phyloP scores from a whole-genome alignment of 2,888 invertebrate species.

The Tipula confusa region DNA sequence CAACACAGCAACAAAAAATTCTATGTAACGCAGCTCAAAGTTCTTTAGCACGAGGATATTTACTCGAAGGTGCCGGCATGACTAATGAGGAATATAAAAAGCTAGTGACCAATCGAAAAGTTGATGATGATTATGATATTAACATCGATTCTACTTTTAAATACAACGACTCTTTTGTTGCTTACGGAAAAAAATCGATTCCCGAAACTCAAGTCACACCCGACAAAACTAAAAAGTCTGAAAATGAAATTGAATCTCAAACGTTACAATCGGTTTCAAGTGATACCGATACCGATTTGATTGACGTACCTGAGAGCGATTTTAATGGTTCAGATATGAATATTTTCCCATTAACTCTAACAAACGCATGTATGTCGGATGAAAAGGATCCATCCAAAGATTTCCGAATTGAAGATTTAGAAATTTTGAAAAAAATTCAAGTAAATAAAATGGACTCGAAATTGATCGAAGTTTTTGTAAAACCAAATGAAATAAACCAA shows the following conservation, averaged over 20 bases:
- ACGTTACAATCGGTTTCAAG: conserved; percentile 30
- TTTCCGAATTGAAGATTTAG: conserved; percentile 27
- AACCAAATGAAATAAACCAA: conserved; percentile 51
- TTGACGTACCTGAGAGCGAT: conserved; percentile 42
- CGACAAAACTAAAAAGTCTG: neutral
- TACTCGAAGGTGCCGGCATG: conserved; percentile 71
- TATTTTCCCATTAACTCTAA: neutral
- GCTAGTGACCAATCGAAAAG: conserved; percentile 49
- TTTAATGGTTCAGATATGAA: conserved; percentile 35
- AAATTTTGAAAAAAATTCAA: neutral
- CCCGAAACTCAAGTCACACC: conserved; percentile 26
- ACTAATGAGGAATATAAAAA: conserved; percentile 64
- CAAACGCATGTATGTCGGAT: neutral
- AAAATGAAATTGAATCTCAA: neutral
- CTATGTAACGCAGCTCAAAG: conserved; percentile 44
- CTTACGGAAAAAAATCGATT: neutral
- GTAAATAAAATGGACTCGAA: conserved; percentile 33
- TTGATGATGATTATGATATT: conserved; percentile 35
- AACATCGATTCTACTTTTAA: conserved; percentile 13
- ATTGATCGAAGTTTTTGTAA: conserved; percentile 49
- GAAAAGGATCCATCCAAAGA: neutral
- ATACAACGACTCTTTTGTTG: conserved; percentile 31
- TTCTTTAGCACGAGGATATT: conserved; percentile 65
- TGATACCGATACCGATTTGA: conserved; percentile 43
- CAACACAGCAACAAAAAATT: conserved; percentile 43